Percentiles rank a stretch among this genome's conserved stretches.
Conservation (phyloP, 2,797 vertebrate genomes). For the Natrix natrix region DNA sequence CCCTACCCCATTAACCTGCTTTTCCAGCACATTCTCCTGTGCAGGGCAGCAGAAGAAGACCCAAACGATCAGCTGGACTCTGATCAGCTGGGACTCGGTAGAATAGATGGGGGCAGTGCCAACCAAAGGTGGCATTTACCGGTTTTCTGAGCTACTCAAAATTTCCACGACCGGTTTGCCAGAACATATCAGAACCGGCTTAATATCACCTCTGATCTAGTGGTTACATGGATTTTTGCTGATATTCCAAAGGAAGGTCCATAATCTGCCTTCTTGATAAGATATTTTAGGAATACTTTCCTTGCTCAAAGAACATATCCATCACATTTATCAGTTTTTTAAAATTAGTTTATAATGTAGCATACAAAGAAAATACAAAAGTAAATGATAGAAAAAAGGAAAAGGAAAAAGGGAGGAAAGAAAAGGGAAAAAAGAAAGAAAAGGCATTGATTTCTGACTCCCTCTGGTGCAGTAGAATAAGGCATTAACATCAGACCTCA, state of each 20-base stretch:
- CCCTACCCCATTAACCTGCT: too few species aligned
- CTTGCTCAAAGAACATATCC: neutral
- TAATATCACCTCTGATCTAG: too few species aligned
- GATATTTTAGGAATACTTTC: neutral
- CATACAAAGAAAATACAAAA: neutral
- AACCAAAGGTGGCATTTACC: too few species aligned
- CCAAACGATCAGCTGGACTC: too few species aligned
- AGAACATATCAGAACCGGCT: too few species aligned
- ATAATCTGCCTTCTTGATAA: neutral
- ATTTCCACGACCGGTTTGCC: too few species aligned
- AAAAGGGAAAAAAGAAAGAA: neutral
- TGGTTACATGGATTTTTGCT: neutral
- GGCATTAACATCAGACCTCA: neutral
- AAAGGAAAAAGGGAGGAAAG: neutral
- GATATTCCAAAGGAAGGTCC: neutral
- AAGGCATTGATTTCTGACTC: neutral
- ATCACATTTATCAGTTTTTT: neutral
- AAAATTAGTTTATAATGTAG: neutral
- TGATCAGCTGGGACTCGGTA: too few species aligned
- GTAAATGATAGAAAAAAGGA: neutral
- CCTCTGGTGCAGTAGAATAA: neutral
- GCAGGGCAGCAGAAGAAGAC: too few species aligned
- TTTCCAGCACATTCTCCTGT: too few species aligned
- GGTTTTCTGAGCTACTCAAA: too few species aligned
- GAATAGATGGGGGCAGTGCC: too few species aligned